Evolutionary conservation across 1,140 invertebrate genomes (phyloP), one percentile per base, ranked within the genome.

Genomic region (Archivesica marissinica): DNA sequence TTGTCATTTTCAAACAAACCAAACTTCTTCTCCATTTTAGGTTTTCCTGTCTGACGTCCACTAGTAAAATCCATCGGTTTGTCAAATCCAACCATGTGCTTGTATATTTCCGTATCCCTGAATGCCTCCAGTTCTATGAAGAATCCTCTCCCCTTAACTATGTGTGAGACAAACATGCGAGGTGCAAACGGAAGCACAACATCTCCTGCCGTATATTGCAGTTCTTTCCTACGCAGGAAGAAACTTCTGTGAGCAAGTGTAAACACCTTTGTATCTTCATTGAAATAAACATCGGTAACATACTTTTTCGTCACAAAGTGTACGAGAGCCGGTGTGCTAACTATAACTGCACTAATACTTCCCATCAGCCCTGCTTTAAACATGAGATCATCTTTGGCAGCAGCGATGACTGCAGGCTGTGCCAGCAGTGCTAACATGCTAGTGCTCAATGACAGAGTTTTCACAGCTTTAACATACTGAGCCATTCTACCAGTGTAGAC

Each of bases 71-170:
- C 96, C 47, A 98, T 94, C 9, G 97, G 97, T 93, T 98, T 97
- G 90, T 99, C 97, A 92, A 96, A 98, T 1, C 97, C 97, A 96
- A 99, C 97, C 56, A 99, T 96, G 89, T 96, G 96, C 44, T 95
- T 96, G 94, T 97, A 98, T 92, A 98, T 96, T 77, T 95, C 91
- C 0, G 95, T 94, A 87, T 97, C 95, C 9, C 94, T 92, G 89
- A 98, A 98, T 20, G 95, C 91, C 1, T 94, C 92, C 0, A 96
- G 94, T 92, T 97, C 97, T 17, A 98, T 94, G 91, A 98, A 98
- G 0, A 98, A 89, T 0, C 97, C 95, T 25, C 90, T 91, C 0
- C 89, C 89, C 89, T 96, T 96, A 0, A 96, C 96, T 59, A 94
- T 66, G 90, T 98, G 96, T 23, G 96, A 96, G 15, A 97, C 97